Base-by-base conservation (phyloP, 2,888 invertebrate genomes). In the Dione vanillae region DNA sequence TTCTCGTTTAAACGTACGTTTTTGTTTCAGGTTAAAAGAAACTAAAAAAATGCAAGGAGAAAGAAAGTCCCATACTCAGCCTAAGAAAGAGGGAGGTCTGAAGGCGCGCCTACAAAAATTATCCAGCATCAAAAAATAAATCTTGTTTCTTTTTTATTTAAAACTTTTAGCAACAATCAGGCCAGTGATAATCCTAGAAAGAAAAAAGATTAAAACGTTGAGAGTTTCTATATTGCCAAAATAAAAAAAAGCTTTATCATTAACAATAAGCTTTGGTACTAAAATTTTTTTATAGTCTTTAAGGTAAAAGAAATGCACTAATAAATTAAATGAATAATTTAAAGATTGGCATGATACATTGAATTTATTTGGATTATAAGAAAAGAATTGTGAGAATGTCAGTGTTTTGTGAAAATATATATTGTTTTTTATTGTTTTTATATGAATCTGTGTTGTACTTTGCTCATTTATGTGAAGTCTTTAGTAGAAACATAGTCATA, bases 81-180 rank as follows among this genome's bases (percentile, higher is more conserved):
- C 95, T 72, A 94, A 95, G 82, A 94, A 94, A 78, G 95, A 95
- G 79, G 95, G 95, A 54, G 96, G 96, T 47, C 86, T 96, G 54
- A 96, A 96, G 81, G 94, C 95, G 7, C 94, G 95, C 75, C 85
- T 96, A 35, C 95, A 94, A 79, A 95, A 94, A 83, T 80, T 95
- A 74, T 89, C 92, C n/a, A 88, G 81, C 78, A 81, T 86, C 67
- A 86, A 83, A 72, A 92, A 90, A 82, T 83, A 76, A 75, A 70
- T 58, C 58, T 35, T 19, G 67, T 54, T 56, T 56, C 45, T 11
- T 70, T 49, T 56, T 45, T 56, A 37, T 56, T 40, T 12, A 16
- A 16, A 58, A 37, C 27, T 35, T 47, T 37, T 62, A n/a, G 14
- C 35, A 41, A 20, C 6, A 9, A 20, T 45, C 11, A 14, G 45